phyloP scores from a whole-genome alignment of 1,140 invertebrate genomes.

The Halesus radiatus region DNA sequence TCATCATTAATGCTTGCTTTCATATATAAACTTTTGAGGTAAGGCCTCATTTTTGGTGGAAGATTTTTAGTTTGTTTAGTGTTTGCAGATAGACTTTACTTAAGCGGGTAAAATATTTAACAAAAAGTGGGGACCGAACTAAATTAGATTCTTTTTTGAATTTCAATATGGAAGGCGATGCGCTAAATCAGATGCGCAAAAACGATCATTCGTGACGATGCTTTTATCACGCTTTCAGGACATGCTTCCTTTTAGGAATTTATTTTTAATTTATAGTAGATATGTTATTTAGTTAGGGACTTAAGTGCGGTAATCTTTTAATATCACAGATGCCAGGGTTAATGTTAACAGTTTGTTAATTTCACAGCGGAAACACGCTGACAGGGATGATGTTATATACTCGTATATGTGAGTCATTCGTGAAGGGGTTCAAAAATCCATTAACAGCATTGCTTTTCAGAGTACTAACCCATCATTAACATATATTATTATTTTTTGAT shows the following conservation, averaged over 20 bases:
- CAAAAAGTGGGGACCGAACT: constrained; percentile 53
- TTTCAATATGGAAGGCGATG: constrained; percentile 39
- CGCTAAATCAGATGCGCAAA: constrained; percentile 48
- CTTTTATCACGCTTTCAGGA: constrained; percentile 46
- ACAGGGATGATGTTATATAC: too few relatives aligned
- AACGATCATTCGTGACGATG: constrained; percentile 54
- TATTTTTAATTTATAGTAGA: constrained; percentile 52
- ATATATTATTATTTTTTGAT: too few relatives aligned
- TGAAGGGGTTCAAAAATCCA: not conserved
- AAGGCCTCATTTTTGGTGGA: not conserved
- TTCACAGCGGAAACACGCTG: not conserved
- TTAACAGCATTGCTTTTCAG: not conserved
- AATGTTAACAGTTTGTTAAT: constrained; percentile 31
- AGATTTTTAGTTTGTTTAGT: not conserved
- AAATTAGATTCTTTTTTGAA: constrained; percentile 48
- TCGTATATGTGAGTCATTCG: not conserved
- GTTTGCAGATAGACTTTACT: not conserved
- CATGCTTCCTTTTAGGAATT: constrained; percentile 43
- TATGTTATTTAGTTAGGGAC: too few relatives aligned
- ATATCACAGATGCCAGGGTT: not conserved
- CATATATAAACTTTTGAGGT: not conserved
- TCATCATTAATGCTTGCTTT: not conserved
- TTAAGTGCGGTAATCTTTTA: constrained; percentile 20
- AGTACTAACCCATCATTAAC: too few relatives aligned
- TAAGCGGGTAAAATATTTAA: constrained; percentile 45